Conservation (phyloP, 2,888 invertebrate genomes). For the Zelleria hepariella region DNA sequence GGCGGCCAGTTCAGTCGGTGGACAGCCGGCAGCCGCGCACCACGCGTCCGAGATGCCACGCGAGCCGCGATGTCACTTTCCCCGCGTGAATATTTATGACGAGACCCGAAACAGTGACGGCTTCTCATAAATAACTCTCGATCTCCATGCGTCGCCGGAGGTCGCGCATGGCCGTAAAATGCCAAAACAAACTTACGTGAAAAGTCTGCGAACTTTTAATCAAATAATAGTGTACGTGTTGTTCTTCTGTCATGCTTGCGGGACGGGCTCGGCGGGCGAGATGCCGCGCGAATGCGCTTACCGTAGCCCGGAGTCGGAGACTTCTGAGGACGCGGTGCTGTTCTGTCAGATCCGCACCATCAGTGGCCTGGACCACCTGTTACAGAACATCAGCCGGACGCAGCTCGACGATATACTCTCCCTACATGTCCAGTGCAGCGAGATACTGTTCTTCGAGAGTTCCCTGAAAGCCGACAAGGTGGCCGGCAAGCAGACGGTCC, state of each 20-base stretch:
- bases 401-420: constrained; percentile 77
- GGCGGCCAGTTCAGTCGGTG: constrained; percentile 60
- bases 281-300: constrained; percentile 81
- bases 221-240: constrained; percentile 66
- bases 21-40: constrained; percentile 55
- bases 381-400: constrained; percentile 77
- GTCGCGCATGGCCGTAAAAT: constrained; percentile 49
- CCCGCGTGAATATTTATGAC: constrained; percentile 65
- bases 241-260: constrained; percentile 59
- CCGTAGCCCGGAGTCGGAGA: constrained; percentile 71
- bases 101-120: constrained; percentile 46
- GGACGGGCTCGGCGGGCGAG: constrained; percentile 53
- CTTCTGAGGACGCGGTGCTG: constrained; percentile 70
- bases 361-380: constrained; percentile 76
- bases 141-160: constrained; percentile 46
- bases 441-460: constrained; percentile 81
- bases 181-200: constrained; percentile 62
- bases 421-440: constrained; percentile 80
- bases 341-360: constrained; percentile 81
- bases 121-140: constrained; percentile 59
- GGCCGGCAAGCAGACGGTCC: constrained; percentile 66
- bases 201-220: constrained; percentile 66
- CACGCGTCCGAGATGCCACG: constrained; percentile 51
- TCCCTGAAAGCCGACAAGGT: constrained; percentile 69
- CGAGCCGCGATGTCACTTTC: constrained; percentile 58